Evolutionary conservation across 2,797 vertebrate genomes (phyloP), one percentile per base, ranked within the genome.

Genomic region (Tokudaia tokunoshimensis): DNA sequence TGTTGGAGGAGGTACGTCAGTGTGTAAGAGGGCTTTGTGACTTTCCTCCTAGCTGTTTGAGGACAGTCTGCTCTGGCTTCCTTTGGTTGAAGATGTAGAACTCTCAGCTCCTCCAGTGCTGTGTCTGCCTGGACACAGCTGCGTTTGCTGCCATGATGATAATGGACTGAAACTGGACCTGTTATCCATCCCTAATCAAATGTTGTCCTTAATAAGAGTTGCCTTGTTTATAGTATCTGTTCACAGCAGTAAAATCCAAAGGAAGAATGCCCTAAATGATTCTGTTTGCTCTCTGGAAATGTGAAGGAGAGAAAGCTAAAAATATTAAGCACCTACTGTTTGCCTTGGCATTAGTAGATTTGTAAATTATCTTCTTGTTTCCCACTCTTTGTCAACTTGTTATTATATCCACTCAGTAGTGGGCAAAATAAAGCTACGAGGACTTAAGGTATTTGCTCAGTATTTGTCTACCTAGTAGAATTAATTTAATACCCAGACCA

Each of bases 401-500:
- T 59, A 34, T 67, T 63, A 34, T 3, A n/a, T 76, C 50, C 82
- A 24, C 63, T 78, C 70, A 59, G 59, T 34, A 78, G 11, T 74
- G 34, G 74, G 11, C 19, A 94, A 95, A 83, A 76, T 12, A 63
- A 86, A 26, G 41, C 47, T 2, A 37, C 20, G 3, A 34, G 50
- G 87, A 22, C 44, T 75, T n/a, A 63, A 74, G 31, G 37, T 24
- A 55, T 59, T 55, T 52, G 5, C 34, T 84, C 3, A 63, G 29
- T 19, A 59, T 57, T 87, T 91, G 82, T 63, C 74, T 85, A 55
- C 4, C 13, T 57, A 57, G 31, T 34, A 3, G 34, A 82, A 93
- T 95, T 80, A 59, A 85, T 85, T 37, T 70, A 78, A 65, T 78
- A 92, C 20, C 50, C 67, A 86, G n/a, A 83, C 9, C 22, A 50